Evolutionary conservation across 2,797 vertebrate genomes (phyloP).

Genomic region (Carcharodon carcharias): DNA sequence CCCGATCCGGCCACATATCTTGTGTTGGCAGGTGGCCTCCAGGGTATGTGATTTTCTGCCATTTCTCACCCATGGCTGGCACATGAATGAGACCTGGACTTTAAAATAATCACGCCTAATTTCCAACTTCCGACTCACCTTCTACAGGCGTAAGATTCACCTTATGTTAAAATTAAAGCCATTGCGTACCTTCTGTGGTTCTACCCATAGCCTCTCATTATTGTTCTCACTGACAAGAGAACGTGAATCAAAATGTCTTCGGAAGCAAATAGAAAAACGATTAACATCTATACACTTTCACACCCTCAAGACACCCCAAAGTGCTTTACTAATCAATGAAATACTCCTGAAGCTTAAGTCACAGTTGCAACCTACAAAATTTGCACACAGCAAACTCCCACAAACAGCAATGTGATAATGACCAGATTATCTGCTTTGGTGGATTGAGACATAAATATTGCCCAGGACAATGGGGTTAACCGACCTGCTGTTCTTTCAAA

Average conservation of each 20-base stretch:
- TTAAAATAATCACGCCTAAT: background rate
- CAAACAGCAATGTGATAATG: background rate
- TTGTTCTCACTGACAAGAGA: background rate
- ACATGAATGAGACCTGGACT: background rate
- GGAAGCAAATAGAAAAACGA: background rate
- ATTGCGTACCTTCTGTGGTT: background rate
- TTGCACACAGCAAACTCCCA: background rate
- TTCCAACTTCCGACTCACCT: background rate
- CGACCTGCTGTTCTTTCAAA: background rate
- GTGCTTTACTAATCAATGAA: background rate
- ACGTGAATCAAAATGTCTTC: background rate
- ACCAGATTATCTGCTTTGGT: background rate
- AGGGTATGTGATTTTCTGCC: background rate
- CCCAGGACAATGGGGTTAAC: background rate
- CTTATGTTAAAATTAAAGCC: background rate
- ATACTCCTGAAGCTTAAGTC: background rate
- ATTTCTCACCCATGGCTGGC: background rate
- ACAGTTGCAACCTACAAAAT: background rate
- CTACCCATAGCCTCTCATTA: background rate
- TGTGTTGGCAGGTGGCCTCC: background rate
- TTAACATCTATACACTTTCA: background rate
- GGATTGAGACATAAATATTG: background rate
- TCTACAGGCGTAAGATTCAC: background rate
- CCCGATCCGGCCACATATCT: background rate
- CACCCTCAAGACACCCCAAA: background rate